Evolutionary conservation across 2,888 invertebrate species (phyloP).

Genomic region (Pecten maximus): DNA sequence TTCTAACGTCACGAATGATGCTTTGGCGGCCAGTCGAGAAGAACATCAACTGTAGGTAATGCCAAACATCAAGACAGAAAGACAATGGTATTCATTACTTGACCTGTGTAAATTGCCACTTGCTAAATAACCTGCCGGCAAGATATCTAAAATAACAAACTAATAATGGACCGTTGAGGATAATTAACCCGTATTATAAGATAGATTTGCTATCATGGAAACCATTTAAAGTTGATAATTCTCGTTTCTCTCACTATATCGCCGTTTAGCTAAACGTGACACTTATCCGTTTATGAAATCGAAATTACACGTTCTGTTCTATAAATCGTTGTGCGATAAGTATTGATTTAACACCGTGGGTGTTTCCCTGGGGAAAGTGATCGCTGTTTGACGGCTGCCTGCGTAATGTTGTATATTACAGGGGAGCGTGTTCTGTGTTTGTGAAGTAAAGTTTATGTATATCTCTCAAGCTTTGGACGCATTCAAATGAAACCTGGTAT

Average conservation of each 20-base stretch:
- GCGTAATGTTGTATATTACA: background rate
- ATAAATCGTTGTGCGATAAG: background rate
- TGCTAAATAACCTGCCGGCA: background rate
- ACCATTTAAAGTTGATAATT: too few relatives aligned
- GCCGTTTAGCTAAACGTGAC: background rate
- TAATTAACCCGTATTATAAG: background rate
- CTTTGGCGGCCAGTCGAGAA: too few relatives aligned
- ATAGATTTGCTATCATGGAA: background rate
- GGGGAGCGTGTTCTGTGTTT: background rate
- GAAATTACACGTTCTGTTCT: background rate
- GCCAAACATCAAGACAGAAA: background rate
- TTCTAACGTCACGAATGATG: too few relatives aligned
- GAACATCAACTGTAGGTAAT: too few relatives aligned
- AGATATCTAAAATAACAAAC: background rate
- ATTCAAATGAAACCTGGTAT: background rate
- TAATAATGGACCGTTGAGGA: background rate
- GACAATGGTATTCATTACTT: background rate
- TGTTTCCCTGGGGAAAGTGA: background rate
- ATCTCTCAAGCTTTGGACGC: background rate
- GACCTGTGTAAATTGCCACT: background rate
- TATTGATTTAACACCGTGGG: background rate
- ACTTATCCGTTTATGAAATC: conserved; percentile 2
- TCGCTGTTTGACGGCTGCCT: background rate
- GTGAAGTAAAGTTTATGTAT: background rate
- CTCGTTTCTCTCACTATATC: background rate